Percentiles rank a stretch among this genome's conserved stretches.
Conservation (phyloP, 2,797 vertebrate genomes). For the Chelonia mydas region DNA sequence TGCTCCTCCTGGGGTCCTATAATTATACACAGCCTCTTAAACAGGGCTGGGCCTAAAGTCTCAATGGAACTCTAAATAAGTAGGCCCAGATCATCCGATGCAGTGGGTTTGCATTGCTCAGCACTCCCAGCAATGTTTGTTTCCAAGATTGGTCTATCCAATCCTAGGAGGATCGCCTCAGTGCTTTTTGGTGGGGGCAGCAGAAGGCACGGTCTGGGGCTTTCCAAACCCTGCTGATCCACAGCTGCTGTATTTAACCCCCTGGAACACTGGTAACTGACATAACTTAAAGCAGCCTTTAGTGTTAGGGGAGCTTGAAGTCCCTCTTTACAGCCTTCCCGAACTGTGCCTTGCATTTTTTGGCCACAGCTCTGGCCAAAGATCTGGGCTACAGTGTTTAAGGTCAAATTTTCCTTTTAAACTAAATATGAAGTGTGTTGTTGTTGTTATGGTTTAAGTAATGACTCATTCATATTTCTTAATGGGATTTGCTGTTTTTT, state of each 20-base stretch:
- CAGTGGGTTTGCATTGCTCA: rapidly evolving
- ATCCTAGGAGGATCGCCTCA: not conserved
- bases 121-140: not conserved
- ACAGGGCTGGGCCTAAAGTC: rapidly evolving
- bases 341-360: not conserved
- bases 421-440: not conserved
- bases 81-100: not conserved
- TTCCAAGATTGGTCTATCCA: not conserved
- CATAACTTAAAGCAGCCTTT: not conserved
- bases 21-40: rapidly evolving
- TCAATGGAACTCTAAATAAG: rapidly evolving
- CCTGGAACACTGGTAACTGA: not conserved
- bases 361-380: not conserved
- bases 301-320: not conserved
- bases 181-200: not conserved
- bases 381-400: not conserved
- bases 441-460: not conserved
- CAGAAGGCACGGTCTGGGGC: not conserved
- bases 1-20: not conserved
- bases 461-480: not conserved
- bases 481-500: not conserved
- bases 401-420: not conserved
- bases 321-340: not conserved
- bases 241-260: not conserved
- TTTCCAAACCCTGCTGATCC: not conserved